Evolutionary conservation across 2,113 vertebrate species (phyloP).

Genomic region (Campylorhamphus procurvoides): DNA sequence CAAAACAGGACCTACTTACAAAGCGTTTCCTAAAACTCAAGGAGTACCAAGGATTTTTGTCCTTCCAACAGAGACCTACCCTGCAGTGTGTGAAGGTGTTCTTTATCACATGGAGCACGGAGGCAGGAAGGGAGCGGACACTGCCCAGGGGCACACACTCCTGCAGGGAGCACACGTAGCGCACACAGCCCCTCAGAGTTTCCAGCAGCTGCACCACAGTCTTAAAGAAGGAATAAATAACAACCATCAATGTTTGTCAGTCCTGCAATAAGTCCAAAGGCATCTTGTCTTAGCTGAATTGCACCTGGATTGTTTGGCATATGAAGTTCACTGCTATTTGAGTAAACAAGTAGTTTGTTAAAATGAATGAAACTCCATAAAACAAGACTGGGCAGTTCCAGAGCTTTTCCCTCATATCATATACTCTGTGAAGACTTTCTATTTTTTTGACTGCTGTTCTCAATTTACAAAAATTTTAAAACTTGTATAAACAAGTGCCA

Average conservation of each 20-base stretch:
- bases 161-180: constrained; percentile 76
- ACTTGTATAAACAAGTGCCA: neutral
- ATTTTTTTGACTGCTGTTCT: neutral
- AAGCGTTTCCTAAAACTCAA: neutral
- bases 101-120: constrained; percentile 84
- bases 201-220: constrained; percentile 84
- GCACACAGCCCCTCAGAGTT: constrained; percentile 81
- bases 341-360: neutral
- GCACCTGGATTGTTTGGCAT: neutral
- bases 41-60: neutral
- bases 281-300: neutral
- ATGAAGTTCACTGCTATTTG: neutral
- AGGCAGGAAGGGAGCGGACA: constrained; percentile 84
- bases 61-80: constrained; percentile 67
- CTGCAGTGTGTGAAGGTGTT: constrained; percentile 91
- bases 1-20: neutral
- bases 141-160: constrained; percentile 71
- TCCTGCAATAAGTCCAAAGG: neutral
- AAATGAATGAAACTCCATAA: neutral
- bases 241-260: neutral
- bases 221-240: constrained; percentile 60
- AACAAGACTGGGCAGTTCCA: neutral
- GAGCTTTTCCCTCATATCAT: neutral
- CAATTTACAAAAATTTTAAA: neutral
- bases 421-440: neutral